Evolutionary conservation across 2,888 invertebrate genomes (phyloP), one percentile per base, ranked within the genome.

Genomic region (Volucella zonaria): DNA sequence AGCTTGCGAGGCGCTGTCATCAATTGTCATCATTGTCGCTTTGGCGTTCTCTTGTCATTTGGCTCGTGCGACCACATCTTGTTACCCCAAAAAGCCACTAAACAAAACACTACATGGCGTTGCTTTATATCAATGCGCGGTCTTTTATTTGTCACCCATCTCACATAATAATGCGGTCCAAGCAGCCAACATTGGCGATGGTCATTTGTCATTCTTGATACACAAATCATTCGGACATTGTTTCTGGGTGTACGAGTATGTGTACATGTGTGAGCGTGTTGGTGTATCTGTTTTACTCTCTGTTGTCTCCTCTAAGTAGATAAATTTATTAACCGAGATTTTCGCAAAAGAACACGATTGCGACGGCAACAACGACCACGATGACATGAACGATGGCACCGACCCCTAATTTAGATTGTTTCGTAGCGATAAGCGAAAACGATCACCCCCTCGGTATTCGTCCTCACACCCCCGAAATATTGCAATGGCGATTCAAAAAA

Each of bases 171-270:
- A 80, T 80, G 76, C 76, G 76, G 83, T 67, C 67, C 61, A 80
- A 80, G 62, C 42, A 70, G 66, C 68, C 59, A 77, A 49, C 54
- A 42, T 11, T 59, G 64, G 51, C 83, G 40, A 56, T 81, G 85
- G 81, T 71, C 81, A 85, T 85, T 85, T 85, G 76, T 85, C 85
- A 85, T 85, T 62, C 67, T 73, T 59, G 76, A 76, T 49, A 59
- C 81, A 85, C 85, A 85, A 85, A 85, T 85, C 85, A 85, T 85
- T 52, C 85, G 77, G 85, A 67, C 85, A 81, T 73, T 68, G 59
- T 52, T 52, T 52, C 1, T 23, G n/a, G 2, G 18, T 56, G 9
- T 54, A 23, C 18, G 18, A 23, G 18, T 23, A 31, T 31, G 31
- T 66, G 47, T 51, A 15, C 51, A n/a, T 59, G 49, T 45, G 49